Conservation (phyloP, 2,888 invertebrate species). For the Dryomyza anilis region DNA sequence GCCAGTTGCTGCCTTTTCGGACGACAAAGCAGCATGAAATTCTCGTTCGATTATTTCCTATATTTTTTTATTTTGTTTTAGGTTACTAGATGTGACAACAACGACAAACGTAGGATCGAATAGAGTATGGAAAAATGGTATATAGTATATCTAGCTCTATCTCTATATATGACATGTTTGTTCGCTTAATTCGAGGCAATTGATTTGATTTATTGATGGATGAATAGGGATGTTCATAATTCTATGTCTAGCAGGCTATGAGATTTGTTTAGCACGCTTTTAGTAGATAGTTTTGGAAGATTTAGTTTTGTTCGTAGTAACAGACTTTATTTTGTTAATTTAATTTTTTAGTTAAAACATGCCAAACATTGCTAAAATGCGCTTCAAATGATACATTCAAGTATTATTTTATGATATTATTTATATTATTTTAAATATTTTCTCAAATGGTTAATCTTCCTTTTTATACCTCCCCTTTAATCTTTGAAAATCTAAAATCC, state of each 20-base stretch:
- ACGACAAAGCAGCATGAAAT: slow-evolving; percentile 60
- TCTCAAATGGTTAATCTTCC: too few species aligned
- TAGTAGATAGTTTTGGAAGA: neutral
- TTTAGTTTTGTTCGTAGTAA: neutral
- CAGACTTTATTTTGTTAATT: neutral
- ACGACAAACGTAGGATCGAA: slow-evolving; percentile 36
- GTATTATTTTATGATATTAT: neutral
- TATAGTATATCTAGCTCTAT: too few species aligned
- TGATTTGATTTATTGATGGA: neutral
- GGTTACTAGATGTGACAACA: slow-evolving; percentile 42
- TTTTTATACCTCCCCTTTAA: too few species aligned
- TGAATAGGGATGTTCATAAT: neutral
- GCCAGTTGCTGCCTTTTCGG: slow-evolving; percentile 56
- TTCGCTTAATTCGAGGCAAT: too few species aligned
- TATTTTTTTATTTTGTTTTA: slow-evolving; percentile 45
- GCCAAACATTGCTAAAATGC: neutral
- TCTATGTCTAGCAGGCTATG: neutral
- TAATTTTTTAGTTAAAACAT: neutral
- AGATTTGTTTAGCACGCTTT: neutral
- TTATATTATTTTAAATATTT: neutral
- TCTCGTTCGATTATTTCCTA: slow-evolving; percentile 61
- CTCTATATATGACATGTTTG: too few species aligned
- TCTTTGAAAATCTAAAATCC: too few species aligned
- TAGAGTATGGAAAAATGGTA: too few species aligned
- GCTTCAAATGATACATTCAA: neutral